These are phyloP conservation scores for Mycteria americana DNA, from an alignment of 2,797 vertebrate genomes.

Conservation along the genomic window DNA sequence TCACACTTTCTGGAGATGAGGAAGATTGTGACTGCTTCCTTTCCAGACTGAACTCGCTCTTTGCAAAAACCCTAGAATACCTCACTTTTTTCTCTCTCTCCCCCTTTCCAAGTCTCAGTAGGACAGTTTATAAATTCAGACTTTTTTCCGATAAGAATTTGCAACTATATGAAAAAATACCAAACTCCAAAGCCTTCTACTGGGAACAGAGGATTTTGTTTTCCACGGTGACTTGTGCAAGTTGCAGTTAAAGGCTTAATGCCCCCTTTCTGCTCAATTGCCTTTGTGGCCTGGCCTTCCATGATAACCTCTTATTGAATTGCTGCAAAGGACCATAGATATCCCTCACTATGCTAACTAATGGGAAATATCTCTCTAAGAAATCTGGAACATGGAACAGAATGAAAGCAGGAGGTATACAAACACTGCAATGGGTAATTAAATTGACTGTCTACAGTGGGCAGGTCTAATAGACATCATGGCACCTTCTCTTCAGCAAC, in stretches of 20 bases:
- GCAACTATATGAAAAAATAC: neutral
- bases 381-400: constrained; percentile 17
- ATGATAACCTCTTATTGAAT: neutral
- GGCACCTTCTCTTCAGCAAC: neutral
- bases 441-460: neutral
- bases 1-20: neutral
- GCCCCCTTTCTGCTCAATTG: neutral
- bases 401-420: neutral
- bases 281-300: neutral
- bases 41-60: neutral
- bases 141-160: neutral
- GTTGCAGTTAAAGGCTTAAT: neutral
- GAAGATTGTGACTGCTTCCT: neutral
- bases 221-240: neutral
- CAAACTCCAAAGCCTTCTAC: neutral
- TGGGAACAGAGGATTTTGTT: neutral
- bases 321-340: neutral
- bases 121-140: neutral
- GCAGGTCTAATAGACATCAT: neutral
- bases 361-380: constrained; percentile 14
- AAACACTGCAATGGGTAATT: neutral
- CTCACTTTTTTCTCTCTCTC: neutral
- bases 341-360: neutral
- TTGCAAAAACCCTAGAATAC: neutral
- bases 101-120: neutral